These are phyloP conservation scores for Aleiodes sp. DNA, from an alignment of 1,140 invertebrate genomes.

Conservation along the genomic window DNA sequence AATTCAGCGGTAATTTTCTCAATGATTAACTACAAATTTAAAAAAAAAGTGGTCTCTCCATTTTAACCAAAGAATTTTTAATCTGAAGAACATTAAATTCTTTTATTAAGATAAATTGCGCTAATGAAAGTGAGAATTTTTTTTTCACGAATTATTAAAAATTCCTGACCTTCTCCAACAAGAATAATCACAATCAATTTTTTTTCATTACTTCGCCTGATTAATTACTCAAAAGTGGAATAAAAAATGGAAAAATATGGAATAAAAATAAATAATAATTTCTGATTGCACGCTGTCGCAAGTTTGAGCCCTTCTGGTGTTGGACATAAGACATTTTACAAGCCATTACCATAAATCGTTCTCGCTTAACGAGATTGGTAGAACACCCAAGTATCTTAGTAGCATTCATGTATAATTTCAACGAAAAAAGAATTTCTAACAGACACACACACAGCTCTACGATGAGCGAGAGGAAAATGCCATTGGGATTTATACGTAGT, in stretches of 20 bases:
- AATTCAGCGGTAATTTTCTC: too few species aligned
- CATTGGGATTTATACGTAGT: too few species aligned
- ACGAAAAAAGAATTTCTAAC: background rate
- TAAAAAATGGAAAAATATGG: too few species aligned
- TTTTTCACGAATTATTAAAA: too few species aligned
- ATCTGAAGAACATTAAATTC: too few species aligned
- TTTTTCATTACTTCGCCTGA: background rate
- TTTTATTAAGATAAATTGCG: too few species aligned
- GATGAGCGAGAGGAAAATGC: background rate
- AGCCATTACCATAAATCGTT: background rate
- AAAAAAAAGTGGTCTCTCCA: too few species aligned
- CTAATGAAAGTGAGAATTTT: too few species aligned
- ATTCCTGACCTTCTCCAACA: background rate
- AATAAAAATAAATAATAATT: slow-evolving; percentile 7
- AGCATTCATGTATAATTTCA: background rate
- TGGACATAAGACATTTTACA: background rate
- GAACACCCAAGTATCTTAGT: background rate
- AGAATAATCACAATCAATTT: background rate
- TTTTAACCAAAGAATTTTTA: too few species aligned
- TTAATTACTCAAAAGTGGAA: background rate
- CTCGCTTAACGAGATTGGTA: slow-evolving; percentile 1
- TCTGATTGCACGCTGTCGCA: slow-evolving; percentile 3
- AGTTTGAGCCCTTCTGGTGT: background rate
- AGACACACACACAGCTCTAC: background rate
- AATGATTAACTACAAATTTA: too few species aligned